Evolutionary conservation across 2,113 vertebrate species (phyloP), one percentile per base, ranked within the genome.

Genomic region (Alaudala cheleensis): DNA sequence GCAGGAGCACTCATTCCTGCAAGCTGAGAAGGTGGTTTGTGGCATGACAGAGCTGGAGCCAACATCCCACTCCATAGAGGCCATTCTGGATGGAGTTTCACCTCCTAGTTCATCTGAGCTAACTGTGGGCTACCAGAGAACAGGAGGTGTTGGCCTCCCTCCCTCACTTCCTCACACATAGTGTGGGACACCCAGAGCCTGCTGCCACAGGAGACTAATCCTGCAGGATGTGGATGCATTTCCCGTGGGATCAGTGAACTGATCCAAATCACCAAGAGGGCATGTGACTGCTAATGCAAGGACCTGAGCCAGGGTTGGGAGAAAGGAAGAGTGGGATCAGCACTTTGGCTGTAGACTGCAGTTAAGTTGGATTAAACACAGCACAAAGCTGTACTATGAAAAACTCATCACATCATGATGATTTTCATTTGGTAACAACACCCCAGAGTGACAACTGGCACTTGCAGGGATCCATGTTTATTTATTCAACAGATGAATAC

Each of bases 271-370:
- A 66, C 72, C 69, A 66, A 7, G 24, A 0, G 0, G 62, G 60
- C 76, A 80, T 72, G 72, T 73, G 92, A 92, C 56, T 58, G 39
- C 50, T 88, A 92, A 92, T 34, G 86, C 76, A 86, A 86, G 51
- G 54, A 66, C 6, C 0, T 2, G 71, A 92, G 82, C 79, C 80
- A 65, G 71, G 24, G 58, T 57, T 66, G 50, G n/a, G 71, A 84
- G 83, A 93, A 94, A 78, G 79, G 86, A 90, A 92, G 80, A 88
- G 88, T 67, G 54, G 79, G 62, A 83, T 92, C 88, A 90, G 90
- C 76, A 73, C 22, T 88, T 90, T 25, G 42, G 71, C 71, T 91
- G 65, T 80, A 91, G 84, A 58, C 58, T 5, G 12, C 64, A 33
- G n/a, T 76, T 92, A 57, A 80, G n/a, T 21, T 81, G 81, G 49